A percentile compares a stretch with the other conserved stretches of the same genome.
Conservation (phyloP, 2,797 vertebrate species). For the Lindbergichthys nudifrons region DNA sequence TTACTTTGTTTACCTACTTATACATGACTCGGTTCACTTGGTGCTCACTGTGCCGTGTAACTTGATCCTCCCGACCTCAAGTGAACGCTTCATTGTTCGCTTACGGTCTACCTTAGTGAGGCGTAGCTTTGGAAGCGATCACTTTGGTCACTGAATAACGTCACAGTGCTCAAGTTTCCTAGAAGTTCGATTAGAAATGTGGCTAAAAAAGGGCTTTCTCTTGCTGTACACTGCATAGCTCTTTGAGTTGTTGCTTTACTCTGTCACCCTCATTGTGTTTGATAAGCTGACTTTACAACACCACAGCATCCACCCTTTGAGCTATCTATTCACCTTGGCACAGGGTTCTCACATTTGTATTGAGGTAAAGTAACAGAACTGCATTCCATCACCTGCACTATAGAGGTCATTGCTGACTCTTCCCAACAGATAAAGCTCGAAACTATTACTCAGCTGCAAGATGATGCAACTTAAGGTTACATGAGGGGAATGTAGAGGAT, state of each 20-base stretch:
- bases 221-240: not conserved
- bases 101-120: slow-evolving; percentile 20
- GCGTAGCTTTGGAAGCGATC: slow-evolving; percentile 19
- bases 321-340: slow-evolving; percentile 45
- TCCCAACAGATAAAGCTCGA: slow-evolving; percentile 1
- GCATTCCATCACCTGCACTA: slow-evolving; percentile 69
- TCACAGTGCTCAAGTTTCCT: slow-evolving; percentile 30
- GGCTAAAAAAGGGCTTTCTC: slow-evolving; percentile 2
- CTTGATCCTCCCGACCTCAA: slow-evolving; percentile 22
- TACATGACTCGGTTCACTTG: slow-evolving; percentile 4
- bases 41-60: slow-evolving; percentile 34
- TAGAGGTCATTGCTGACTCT: slow-evolving; percentile 44
- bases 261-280: not conserved
- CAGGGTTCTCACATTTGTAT: slow-evolving; percentile 29
- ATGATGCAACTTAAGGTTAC: slow-evolving; percentile 14
- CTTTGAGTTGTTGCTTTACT: not conserved
- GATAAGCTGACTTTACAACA: slow-evolving; percentile 12
- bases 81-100: slow-evolving; percentile 32
- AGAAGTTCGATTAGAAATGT: slow-evolving; percentile 25
- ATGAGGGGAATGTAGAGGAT: not conserved
- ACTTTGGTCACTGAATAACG: slow-evolving; percentile 25
- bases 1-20: not conserved
- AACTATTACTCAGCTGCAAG: slow-evolving; percentile 1
- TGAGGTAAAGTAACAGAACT: slow-evolving; percentile 64
- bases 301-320: not conserved